Percentiles rank a stretch among this genome's conserved stretches.
These are phyloP conservation scores for Procambarus clarkii DNA, from an alignment of 1,140 invertebrate genomes.

Conservation along the genomic window DNA sequence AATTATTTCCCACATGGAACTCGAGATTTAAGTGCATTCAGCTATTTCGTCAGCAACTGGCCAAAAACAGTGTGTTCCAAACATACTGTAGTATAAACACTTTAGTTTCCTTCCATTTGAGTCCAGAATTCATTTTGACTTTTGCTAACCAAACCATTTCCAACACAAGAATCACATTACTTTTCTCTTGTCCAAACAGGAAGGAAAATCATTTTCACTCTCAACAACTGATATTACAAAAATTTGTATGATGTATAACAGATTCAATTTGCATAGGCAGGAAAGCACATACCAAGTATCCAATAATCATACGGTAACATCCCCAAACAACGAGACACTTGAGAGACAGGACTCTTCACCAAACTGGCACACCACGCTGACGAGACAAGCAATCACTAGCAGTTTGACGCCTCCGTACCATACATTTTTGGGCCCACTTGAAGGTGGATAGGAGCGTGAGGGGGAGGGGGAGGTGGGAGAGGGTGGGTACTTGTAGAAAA, in stretches of 20 bases:
- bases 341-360: constrained; percentile 16
- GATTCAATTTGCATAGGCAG: constrained; percentile 39
- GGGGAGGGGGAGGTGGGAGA: constrained; percentile 62
- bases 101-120: not conserved
- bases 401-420: constrained; percentile 69
- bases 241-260: not conserved
- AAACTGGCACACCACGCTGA: constrained; percentile 4
- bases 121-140: not conserved
- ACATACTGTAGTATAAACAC: not conserved
- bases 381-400: constrained; percentile 52
- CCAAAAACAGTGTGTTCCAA: not conserved
- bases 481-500: constrained; percentile 46
- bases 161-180: constrained; percentile 1
- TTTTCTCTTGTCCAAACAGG: not conserved
- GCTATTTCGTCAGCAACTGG: not conserved
- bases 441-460: constrained; percentile 69
- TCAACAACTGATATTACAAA: not conserved
- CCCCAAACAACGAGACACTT: constrained; percentile 11
- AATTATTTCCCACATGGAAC: constrained; percentile 11
- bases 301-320: not conserved
- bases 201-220: not conserved
- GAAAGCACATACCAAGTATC: constrained; percentile 10
- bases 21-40: not conserved
- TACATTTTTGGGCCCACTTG: constrained; percentile 68
- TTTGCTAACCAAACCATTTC: not conserved